Conservation (phyloP, 2,888 invertebrate genomes). For the Agriotes lineatus region DNA sequence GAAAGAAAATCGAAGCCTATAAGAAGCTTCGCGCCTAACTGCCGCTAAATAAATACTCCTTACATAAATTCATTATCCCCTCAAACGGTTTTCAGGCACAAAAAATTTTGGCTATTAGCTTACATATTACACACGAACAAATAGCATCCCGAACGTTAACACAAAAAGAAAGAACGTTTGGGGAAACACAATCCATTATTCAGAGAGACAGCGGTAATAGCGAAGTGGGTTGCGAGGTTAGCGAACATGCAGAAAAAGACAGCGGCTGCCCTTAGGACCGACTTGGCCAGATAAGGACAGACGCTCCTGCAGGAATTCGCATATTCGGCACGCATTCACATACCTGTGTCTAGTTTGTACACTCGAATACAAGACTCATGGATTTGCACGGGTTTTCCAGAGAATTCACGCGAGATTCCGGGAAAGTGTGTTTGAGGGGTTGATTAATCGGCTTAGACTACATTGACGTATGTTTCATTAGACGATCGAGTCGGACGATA, state of each 20-base stretch:
- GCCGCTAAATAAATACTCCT: constrained; percentile 30
- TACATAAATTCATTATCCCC: constrained; percentile 40
- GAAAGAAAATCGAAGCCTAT: background rate
- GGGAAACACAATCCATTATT: constrained; percentile 58
- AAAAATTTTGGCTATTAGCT: constrained; percentile 42
- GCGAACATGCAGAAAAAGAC: constrained; percentile 44
- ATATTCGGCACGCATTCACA: constrained; percentile 44
- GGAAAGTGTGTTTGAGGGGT: background rate
- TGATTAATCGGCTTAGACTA: background rate
- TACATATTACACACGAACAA: constrained; percentile 46
- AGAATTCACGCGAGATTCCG: background rate
- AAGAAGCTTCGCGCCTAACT: constrained; percentile 15
- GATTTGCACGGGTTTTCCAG: constrained; percentile 6
- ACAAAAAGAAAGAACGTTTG: constrained; percentile 52
- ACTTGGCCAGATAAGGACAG: constrained; percentile 29
- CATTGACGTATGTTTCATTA: too few species aligned
- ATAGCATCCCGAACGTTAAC: constrained; percentile 46
- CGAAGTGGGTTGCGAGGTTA: constrained; percentile 52
- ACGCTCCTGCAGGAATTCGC: constrained; percentile 37
- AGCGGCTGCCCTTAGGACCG: constrained; percentile 28
- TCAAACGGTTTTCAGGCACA: constrained; percentile 33
- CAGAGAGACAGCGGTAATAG: constrained; percentile 59
- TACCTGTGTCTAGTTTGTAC: constrained; percentile 40
- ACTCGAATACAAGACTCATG: constrained; percentile 18
- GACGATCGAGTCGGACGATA: too few species aligned